phyloP scores from a whole-genome alignment of 2,888 invertebrate genomes.

The Rhamnusium bicolor region DNA sequence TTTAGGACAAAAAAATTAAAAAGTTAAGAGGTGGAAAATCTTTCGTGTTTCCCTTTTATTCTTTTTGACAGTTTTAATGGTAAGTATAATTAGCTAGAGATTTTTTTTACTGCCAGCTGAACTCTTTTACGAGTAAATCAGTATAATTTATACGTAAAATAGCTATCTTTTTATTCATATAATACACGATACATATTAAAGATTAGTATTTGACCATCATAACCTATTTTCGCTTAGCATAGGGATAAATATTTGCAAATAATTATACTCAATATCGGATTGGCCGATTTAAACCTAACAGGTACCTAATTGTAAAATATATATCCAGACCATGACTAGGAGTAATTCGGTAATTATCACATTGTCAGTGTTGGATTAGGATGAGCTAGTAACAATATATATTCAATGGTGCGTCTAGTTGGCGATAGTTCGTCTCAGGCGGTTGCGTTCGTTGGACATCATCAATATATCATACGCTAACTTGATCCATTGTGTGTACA shows the following conservation, averaged over 20 bases:
- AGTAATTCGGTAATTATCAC: slow-evolving; percentile 44
- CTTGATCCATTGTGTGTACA: slow-evolving; percentile 47
- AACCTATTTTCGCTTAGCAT: not conserved
- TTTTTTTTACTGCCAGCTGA: too few species aligned
- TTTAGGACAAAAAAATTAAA: too few species aligned
- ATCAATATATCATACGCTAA: slow-evolving; percentile 43
- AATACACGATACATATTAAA: too few species aligned
- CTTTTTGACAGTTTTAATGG: too few species aligned
- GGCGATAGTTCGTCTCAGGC: slow-evolving; percentile 50
- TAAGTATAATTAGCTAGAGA: too few species aligned
- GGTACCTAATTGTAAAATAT: slow-evolving; percentile 2
- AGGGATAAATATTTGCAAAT: not conserved
- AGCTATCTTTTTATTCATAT: too few species aligned
- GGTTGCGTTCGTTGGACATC: slow-evolving; percentile 40
- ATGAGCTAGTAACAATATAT: slow-evolving; percentile 45
- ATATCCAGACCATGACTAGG: slow-evolving; percentile 19
- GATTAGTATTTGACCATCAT: too few species aligned
- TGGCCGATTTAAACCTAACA: not conserved
- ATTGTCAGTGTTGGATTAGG: slow-evolving; percentile 45
- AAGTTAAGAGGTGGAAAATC: too few species aligned
- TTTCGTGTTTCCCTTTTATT: too few species aligned
- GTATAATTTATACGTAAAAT: too few species aligned
- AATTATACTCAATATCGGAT: not conserved
- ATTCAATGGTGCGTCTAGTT: slow-evolving; percentile 52
- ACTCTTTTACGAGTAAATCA: too few species aligned